Evolutionary conservation across 2,888 invertebrate genomes (phyloP), one percentile per base, ranked within the genome.

Genomic region (Caenorhabditis sp.): DNA sequence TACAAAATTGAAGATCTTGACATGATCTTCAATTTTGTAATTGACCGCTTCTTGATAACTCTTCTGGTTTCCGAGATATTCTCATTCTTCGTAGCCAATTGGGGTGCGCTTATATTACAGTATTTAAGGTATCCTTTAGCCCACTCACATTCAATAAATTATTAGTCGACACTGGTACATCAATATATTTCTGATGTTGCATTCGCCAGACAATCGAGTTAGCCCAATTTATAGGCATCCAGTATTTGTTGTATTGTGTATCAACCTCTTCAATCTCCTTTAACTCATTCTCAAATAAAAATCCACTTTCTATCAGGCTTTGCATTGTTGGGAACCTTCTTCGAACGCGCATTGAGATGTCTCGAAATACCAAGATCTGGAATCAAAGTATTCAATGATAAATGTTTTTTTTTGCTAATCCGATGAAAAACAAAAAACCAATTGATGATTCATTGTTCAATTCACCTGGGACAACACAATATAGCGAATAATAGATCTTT

Each of bases 341-440:
- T 7, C 83, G 71, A 25, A 81, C 82, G 62, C 77, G 71, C 67
- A 84, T 77, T 2, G 84, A 84, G 50, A 84, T 83, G 63, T 84
- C 84, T 25, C 84, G 73, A 38, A 80, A 84, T 10, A 84, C 82
- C 38, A 84, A 70, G 20, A 82, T 63, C 72, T 83, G 75, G 21
- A 68, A 31, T 21, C 0, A 14, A 31, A 36, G 10, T 52, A 23
- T 27, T 36, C 10, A 10, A 36, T 36, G 5, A 8, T 36, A 8
- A 10, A 36, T 36, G 36, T 36, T 56, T 36, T 36, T 36, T 36
- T 36, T 36, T 31, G 31, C 31, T 31, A 31, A 31, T 31, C 31
- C 10, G 31, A 31, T 31, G 10, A 52, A 52, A 2, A 14, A 54
- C 14, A 8, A 12, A 58, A 27, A 12, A 52, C 25, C 14, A 63